Percentiles rank a stretch among this genome's conserved stretches.
These are phyloP conservation scores for Cryptocheilus praepositus DNA, from an alignment of 2,888 invertebrate genomes.

Conservation along the genomic window DNA sequence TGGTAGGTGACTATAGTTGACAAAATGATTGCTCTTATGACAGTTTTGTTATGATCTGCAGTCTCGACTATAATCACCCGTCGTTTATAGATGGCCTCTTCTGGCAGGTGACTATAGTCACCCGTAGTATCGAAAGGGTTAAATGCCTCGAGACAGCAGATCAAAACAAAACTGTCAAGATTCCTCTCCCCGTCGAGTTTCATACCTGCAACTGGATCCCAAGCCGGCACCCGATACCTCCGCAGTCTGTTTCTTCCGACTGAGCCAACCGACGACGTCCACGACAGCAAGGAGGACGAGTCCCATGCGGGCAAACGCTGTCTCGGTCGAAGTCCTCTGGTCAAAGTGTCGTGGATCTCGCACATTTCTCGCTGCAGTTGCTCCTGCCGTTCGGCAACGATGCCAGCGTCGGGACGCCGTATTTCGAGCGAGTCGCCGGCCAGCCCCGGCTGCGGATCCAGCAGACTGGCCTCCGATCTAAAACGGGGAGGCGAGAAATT, in stretches of 20 bases:
- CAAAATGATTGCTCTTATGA: too few relatives aligned
- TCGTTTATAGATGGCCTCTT: too few relatives aligned
- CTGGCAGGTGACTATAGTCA: too few relatives aligned
- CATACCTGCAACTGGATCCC: slow-evolving; percentile 61
- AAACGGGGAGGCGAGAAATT: slow-evolving; percentile 1
- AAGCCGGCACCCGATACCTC: slow-evolving; percentile 51
- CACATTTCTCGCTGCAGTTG: slow-evolving; percentile 63
- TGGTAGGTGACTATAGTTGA: too few relatives aligned
- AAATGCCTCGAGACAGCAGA: too few relatives aligned
- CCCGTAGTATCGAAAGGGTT: too few relatives aligned
- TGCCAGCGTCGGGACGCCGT: slow-evolving; percentile 43
- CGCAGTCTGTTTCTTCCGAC: slow-evolving; percentile 53
- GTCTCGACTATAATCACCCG: too few relatives aligned
- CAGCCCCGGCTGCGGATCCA: slow-evolving; percentile 48
- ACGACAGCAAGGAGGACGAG: slow-evolving; percentile 60
- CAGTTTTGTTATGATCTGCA: too few relatives aligned
- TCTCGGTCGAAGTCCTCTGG: slow-evolving; percentile 58
- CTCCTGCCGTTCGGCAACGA: slow-evolving; percentile 62
- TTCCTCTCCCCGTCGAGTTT: background rate
- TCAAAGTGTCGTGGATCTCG: slow-evolving; percentile 65
- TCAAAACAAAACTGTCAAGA: background rate
- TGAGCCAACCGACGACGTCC: slow-evolving; percentile 63
- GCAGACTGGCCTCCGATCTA: slow-evolving; percentile 60
- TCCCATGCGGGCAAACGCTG: slow-evolving; percentile 62
- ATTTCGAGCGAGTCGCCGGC: slow-evolving; percentile 16